Conservation (phyloP, 2,888 invertebrate genomes). For the Leuctra nigra region DNA sequence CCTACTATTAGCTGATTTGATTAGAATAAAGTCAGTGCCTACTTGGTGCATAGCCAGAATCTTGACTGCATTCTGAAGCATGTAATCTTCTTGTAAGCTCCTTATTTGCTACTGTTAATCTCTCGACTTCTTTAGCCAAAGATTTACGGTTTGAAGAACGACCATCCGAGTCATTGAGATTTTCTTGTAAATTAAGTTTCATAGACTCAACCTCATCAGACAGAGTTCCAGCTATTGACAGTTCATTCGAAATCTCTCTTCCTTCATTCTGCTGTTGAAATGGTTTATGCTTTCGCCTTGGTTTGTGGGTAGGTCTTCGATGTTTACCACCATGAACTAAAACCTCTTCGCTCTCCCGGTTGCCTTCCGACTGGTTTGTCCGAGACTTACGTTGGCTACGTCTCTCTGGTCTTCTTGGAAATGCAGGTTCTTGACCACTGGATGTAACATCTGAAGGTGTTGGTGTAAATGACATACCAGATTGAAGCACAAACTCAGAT, state of each 20-base stretch:
- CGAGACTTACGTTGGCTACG: neutral
- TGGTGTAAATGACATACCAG: neutral
- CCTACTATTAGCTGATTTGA: neutral
- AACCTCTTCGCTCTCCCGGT: conserved; percentile 12
- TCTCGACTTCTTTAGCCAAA: neutral
- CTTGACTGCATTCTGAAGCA: conserved; percentile 17
- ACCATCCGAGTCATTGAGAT: neutral
- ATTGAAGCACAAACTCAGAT: neutral
- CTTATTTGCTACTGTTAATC: conserved; percentile 8
- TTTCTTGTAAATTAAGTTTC: neutral
- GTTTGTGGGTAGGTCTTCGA: conserved; percentile 5
- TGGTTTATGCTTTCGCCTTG: neutral
- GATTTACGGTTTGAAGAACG: neutral
- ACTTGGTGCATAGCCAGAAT: conserved; percentile 24
- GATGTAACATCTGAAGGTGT: conserved; percentile 4
- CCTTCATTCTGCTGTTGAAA: neutral
- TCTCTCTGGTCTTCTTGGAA: neutral
- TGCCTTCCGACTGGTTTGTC: neutral
- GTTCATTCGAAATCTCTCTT: neutral
- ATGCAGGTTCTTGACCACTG: neutral
- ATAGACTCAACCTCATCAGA: neutral
- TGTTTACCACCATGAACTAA: conserved; percentile 12
- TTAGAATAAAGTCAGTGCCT: conserved; percentile 14
- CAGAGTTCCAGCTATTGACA: neutral
- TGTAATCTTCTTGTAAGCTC: conserved; percentile 12